Conservation (phyloP, 2,888 invertebrate species). For the Pediacus dermestoides region DNA sequence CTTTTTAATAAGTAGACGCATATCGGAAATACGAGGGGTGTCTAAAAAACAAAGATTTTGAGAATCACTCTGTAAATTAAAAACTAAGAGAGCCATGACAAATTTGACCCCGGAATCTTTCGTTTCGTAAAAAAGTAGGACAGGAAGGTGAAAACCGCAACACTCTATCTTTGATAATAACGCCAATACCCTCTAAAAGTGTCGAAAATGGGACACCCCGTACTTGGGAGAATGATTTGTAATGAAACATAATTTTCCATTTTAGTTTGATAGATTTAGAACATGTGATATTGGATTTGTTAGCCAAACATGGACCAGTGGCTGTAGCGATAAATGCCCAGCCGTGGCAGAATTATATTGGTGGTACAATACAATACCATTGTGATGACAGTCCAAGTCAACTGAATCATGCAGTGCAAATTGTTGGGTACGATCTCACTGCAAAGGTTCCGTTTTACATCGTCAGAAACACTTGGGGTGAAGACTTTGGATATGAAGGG, state of each 20-base stretch:
- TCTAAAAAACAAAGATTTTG: too few species aligned
- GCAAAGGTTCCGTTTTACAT: constrained; percentile 75
- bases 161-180: too few species aligned
- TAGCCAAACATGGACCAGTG: constrained; percentile 74
- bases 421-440: constrained; percentile 77
- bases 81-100: too few species aligned
- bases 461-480: constrained; percentile 82
- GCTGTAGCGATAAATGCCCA: constrained; percentile 78
- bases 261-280: constrained; percentile 64
- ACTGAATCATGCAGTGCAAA: constrained; percentile 79
- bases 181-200: too few species aligned
- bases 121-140: too few species aligned
- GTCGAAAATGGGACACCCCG: too few species aligned
- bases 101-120: too few species aligned
- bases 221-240: constrained; percentile 5
- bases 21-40: too few species aligned
- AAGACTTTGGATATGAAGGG: constrained; percentile 69
- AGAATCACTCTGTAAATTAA: too few species aligned
- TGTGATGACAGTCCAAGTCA: constrained; percentile 60
- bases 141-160: too few species aligned
- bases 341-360: constrained; percentile 82
- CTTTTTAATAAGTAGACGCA: too few species aligned
- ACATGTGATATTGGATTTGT: constrained; percentile 55
- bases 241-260: constrained; percentile 17
- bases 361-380: constrained; percentile 78